These are phyloP conservation scores for Sarcophaga caerulescens DNA, from an alignment of 2,888 invertebrate genomes.

Conservation along the genomic window DNA sequence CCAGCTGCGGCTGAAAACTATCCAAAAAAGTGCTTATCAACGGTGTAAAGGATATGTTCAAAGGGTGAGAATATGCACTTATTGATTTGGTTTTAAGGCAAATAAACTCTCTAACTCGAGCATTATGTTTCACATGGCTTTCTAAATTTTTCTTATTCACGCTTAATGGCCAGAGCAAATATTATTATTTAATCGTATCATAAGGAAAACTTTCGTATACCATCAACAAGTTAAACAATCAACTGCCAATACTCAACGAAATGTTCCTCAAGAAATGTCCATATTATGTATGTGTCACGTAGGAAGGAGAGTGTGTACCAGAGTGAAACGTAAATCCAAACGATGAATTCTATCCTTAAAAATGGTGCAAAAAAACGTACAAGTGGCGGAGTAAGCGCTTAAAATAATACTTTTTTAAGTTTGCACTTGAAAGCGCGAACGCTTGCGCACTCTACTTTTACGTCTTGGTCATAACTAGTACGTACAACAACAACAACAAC, in stretches of 20 bases:
- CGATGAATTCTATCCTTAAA: not conserved
- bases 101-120: no score
- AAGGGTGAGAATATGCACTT: no score
- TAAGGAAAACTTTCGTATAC: not conserved
- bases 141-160: not conserved
- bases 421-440: slow-evolving; percentile 68
- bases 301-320: not conserved
- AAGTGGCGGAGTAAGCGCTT: slow-evolving; percentile 61
- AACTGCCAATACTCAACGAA: slow-evolving; percentile 33
- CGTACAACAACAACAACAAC: slow-evolving; percentile 21
- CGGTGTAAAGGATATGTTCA: no score
- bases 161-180: not conserved
- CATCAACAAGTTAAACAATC: slow-evolving; percentile 54
- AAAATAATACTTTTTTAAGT: slow-evolving; percentile 60
- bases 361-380: slow-evolving; percentile 40
- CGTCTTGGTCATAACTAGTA: not conserved
- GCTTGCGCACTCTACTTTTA: slow-evolving; percentile 53
- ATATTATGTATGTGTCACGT: slow-evolving; percentile 9
- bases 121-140: not conserved
- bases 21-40: no score
- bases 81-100: no score
- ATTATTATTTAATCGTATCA: not conserved
- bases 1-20: no score
- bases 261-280: slow-evolving; percentile 14
- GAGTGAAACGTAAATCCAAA: no score